Evolutionary conservation across 2,888 invertebrate genomes (phyloP), one percentile per base, ranked within the genome.

Genomic region (Harmothoe impar): DNA sequence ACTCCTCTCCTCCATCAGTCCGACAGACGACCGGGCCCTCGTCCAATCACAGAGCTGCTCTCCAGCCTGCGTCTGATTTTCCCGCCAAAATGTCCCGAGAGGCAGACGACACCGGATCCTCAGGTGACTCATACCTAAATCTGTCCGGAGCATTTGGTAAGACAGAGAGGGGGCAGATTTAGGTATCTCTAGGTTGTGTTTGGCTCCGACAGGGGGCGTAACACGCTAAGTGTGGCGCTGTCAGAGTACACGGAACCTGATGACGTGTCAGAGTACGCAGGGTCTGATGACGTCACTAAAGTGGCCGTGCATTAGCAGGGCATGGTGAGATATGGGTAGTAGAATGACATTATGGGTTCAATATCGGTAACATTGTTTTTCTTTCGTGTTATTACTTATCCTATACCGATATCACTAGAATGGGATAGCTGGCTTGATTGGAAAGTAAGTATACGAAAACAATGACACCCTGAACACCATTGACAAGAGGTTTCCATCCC

Each of bases 161-260:
- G 5, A 3, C 10, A 10, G 43, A 10, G 43, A 7, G 10, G 10
- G 43, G 43, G 3, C 43, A 43, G 43, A 43, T 43, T 43, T 43
- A 43, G 43, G 62, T n/a, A 62, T 20, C 23, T 62, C 7, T n/a
- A 20, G 62, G 0, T n/a, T 15, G 62, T n/a, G 12, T 62, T 15
- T 29, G 5, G n/a, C 5, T 0, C 72, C 72, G 72, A 15, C 72
- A 72, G 72, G 29, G 72, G 72, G 72, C 25, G 72, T n/a, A 43
- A 62, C 72, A 25, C 72, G 72, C 72, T 72, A 72, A 72, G 72
- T 72, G 72, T 72, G 29, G 29, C 7, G 72, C 72, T 72, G 72
- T 72, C 72, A 72, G 29, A 3, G 72, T 62, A 62, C 62, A n/a
- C 62, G 62, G 20, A 62, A 62, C 62, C 20, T 62, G 62, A 62